Conservation (phyloP, 1,140 invertebrate genomes). For the Thaumatotibia leucotreta region DNA sequence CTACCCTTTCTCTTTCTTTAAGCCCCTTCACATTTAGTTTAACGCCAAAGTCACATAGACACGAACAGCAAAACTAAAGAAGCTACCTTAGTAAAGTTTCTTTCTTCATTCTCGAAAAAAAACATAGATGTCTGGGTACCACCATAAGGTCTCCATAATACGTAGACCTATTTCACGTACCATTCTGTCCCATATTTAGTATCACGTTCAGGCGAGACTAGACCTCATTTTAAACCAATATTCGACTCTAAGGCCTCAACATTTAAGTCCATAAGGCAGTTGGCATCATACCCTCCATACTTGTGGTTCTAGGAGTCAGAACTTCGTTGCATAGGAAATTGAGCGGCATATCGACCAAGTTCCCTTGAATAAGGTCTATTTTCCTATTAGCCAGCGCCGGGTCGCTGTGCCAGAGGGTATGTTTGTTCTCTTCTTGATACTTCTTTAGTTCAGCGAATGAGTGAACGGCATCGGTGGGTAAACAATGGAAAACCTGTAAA, state of each 20-base stretch:
- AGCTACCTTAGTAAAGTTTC: no score
- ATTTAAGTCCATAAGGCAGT: slow-evolving; percentile 86
- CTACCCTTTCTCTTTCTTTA: no score
- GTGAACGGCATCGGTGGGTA: slow-evolving; percentile 88
- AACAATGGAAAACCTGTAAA: slow-evolving; percentile 83
- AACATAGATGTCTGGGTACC: no score
- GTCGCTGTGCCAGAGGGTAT: slow-evolving; percentile 82
- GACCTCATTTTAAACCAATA: no score
- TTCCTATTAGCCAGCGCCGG: slow-evolving; percentile 82
- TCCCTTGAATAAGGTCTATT: slow-evolving; percentile 86
- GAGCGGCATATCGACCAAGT: slow-evolving; percentile 91
- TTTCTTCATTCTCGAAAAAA: no score
- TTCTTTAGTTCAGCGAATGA: slow-evolving; percentile 85
- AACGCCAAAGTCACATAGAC: no score
- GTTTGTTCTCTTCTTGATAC: slow-evolving; percentile 80
- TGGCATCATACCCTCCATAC: slow-evolving; percentile 90
- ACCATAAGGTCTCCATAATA: no score
- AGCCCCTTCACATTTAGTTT: no score
- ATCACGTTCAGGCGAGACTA: no score
- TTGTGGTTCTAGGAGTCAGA: slow-evolving; percentile 85
- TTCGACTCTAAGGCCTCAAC: neutral
- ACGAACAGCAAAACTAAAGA: no score
- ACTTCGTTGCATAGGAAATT: slow-evolving; percentile 90
- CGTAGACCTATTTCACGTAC: no score
- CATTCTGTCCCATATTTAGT: no score